A percentile compares a stretch with the other conserved stretches of the same genome.
Conservation (phyloP, 2,113 vertebrate species). For the Oxygymnocypris stewartii region DNA sequence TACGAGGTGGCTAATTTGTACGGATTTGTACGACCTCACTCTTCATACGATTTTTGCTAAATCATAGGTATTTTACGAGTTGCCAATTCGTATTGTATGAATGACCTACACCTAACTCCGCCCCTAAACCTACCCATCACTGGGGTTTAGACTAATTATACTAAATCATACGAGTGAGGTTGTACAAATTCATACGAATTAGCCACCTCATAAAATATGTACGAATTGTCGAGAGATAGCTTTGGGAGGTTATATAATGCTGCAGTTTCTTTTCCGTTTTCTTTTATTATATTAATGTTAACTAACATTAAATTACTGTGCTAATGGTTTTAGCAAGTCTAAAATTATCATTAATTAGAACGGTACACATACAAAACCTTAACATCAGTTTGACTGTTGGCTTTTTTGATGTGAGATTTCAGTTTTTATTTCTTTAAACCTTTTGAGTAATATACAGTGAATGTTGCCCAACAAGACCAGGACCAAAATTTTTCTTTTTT, state of each 20-base stretch:
- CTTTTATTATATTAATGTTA: background rate
- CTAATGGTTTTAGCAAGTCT: background rate
- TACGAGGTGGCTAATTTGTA: no score
- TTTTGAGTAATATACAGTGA: background rate
- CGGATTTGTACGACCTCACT: no score
- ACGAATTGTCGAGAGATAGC: no score
- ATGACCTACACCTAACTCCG: no score
- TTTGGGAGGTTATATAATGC: background rate
- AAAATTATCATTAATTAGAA: background rate
- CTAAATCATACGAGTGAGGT: no score
- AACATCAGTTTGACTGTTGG: background rate
- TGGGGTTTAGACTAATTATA: no score
- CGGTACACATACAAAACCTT: background rate
- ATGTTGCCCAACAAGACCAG: background rate
- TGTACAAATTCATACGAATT: no score
- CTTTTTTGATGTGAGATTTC: background rate
- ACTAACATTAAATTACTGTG: background rate
- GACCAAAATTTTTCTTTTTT: background rate
- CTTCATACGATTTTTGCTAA: no score
- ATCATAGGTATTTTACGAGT: no score
- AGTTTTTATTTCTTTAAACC: background rate
- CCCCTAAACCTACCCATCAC: no score
- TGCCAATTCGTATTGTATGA: no score
- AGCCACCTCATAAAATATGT: no score
- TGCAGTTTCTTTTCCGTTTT: background rate